phyloP scores from a whole-genome alignment of 1,140 invertebrate species.

The Trichonephila clavata region DNA sequence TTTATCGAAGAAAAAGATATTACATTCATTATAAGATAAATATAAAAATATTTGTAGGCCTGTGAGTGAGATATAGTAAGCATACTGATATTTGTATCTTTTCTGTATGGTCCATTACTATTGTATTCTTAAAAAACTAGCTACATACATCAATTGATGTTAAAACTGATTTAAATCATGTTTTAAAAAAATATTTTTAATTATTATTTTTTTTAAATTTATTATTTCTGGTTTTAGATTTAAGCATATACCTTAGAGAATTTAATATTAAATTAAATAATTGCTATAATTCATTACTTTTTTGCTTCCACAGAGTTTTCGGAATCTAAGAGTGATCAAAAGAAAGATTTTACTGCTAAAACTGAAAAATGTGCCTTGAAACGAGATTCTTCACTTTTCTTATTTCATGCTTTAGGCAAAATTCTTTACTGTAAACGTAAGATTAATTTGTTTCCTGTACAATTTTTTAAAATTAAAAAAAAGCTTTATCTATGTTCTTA shows the following conservation, averaged over 20 bases:
- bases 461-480: background rate
- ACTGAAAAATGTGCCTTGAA: background rate
- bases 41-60: too few relatives aligned
- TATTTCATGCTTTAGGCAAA: conserved; percentile 74
- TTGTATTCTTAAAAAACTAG: too few relatives aligned
- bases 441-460: background rate
- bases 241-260: too few relatives aligned
- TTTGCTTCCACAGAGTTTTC: background rate
- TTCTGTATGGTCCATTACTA: too few relatives aligned
- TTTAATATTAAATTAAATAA: background rate
- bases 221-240: background rate
- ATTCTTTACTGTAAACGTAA: conserved; percentile 72
- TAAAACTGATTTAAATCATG: too few relatives aligned
- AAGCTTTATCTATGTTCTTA: background rate
- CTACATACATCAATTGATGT: too few relatives aligned
- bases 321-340: conserved; percentile 5
- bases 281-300: background rate
- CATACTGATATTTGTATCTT: too few relatives aligned
- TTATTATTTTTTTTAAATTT: background rate
- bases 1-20: too few relatives aligned
- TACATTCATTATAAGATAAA: too few relatives aligned
- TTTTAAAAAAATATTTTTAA: too few relatives aligned
- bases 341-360: background rate
- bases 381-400: conserved; percentile 64
- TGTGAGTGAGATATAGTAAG: too few relatives aligned